These are phyloP conservation scores for Centropus bengalensis DNA, from an alignment of 2,113 vertebrate genomes.

Conservation along the genomic window DNA sequence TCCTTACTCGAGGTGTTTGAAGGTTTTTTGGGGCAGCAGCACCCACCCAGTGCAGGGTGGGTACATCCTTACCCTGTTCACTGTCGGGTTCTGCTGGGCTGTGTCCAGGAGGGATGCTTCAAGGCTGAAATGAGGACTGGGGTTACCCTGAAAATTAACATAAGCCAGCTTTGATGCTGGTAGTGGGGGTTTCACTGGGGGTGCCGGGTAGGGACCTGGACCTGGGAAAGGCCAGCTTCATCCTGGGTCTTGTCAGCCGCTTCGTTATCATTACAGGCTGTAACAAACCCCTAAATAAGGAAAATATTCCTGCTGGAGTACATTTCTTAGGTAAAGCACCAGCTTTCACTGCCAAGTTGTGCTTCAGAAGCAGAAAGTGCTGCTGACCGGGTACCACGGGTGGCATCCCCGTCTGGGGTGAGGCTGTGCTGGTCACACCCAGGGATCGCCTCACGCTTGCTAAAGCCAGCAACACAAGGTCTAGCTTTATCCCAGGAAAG, in stretches of 20 bases:
- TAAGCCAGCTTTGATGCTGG: too few relatives aligned
- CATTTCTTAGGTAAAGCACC: not conserved
- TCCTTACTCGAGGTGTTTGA: rapidly evolving
- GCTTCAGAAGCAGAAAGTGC: rapidly evolving
- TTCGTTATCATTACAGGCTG: not conserved
- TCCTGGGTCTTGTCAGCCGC: not conserved
- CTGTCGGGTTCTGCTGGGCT: rapidly evolving
- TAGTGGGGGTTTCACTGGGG: not conserved
- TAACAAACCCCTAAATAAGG: not conserved
- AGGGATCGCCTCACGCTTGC: rapidly evolving
- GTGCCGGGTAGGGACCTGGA: not conserved
- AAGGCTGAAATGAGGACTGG: rapidly evolving
- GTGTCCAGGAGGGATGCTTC: not conserved
- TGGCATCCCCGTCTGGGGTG: rapidly evolving
- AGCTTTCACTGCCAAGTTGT: not conserved
- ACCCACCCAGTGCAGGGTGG: rapidly evolving
- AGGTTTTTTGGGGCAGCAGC: not conserved
- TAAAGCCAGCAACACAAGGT: not conserved
- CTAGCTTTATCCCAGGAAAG: not conserved
- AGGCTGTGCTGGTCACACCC: rapidly evolving
- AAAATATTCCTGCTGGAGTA: not conserved
- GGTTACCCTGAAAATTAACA: rapidly evolving
- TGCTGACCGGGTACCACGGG: not conserved
- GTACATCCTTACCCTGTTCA: rapidly evolving
- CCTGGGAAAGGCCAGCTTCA: not conserved